Evolutionary conservation across 1,140 invertebrate species (phyloP), one percentile per base, ranked within the genome.

Genomic region (Tyrophagus putrescentiae): DNA sequence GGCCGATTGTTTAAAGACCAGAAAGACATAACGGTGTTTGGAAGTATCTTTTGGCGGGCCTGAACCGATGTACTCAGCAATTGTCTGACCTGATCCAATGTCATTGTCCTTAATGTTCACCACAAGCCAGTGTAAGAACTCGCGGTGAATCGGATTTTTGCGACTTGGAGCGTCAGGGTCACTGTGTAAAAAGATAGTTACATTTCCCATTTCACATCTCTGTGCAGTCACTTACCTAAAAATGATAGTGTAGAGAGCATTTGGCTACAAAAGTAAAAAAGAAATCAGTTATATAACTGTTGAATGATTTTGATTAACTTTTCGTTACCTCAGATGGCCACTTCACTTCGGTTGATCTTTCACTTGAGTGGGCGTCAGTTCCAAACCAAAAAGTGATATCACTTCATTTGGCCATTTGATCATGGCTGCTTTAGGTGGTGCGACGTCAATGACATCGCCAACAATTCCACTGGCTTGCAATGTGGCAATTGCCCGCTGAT

Each of bases 191-290:
- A n/a, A n/a, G n/a, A n/a, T n/a, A n/a, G n/a, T n/a, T n/a, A 65
- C 83, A 85, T 4, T 66, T 72, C 1, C 87, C 63, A 67, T 82
- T 83, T 3, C 75, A 78, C 21, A 61, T 57, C 68, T 95, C 91
- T 68, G 88, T 84, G 71, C 83, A 95, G 0, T 90, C 68, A n/a
- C n/a, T n/a, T n/a, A n/a, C n/a, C n/a, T 64, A 60, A 64, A 65
- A 9, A 59, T 16, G 18, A 64, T 57, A 4, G 64, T 64, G 45
- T 64, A 64, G 9, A 66, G 39, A 4, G 28, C 60, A 28, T 63
- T 61, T 25, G 23, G 21, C n/a, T n/a, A n/a, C n/a, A n/a, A n/a
- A n/a, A n/a, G n/a, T n/a, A n/a, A n/a, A n/a, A n/a, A n/a, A n/a
- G n/a, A n/a, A n/a, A n/a, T n/a, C n/a, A n/a, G n/a, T n/a, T n/a